These are phyloP conservation scores for Eretmodus cyanostictus DNA, from an alignment of 2,113 vertebrate genomes.

Conservation along the genomic window DNA sequence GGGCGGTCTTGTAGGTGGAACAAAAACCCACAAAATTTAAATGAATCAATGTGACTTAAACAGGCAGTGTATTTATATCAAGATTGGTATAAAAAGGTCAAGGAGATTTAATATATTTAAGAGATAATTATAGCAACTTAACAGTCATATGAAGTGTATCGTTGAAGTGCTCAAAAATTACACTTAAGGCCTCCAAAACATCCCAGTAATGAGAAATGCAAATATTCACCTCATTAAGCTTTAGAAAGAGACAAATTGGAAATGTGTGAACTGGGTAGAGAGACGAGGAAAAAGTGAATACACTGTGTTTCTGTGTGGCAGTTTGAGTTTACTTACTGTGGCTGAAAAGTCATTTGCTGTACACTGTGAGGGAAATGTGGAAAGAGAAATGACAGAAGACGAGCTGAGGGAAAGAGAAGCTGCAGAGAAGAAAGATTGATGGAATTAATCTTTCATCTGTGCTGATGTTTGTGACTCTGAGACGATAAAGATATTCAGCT, in stretches of 20 bases:
- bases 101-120: neutral
- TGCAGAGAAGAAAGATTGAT: neutral
- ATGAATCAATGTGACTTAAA: fast-evolving
- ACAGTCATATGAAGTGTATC: neutral
- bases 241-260: neutral
- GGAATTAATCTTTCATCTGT: neutral
- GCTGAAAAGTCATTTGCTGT: neutral
- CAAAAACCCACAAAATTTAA: neutral
- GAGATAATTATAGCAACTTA: neutral
- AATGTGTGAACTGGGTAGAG: neutral
- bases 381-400: neutral
- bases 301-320: neutral
- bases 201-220: neutral
- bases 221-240: neutral
- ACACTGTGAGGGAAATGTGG: neutral
- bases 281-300: neutral
- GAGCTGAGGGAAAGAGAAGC: neutral
- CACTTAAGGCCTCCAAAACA: neutral
- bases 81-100: neutral
- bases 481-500: neutral
- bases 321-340: neutral
- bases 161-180: neutral
- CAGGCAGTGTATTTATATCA: neutral
- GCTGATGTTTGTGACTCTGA: neutral
- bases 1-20: fast-evolving